These are phyloP conservation scores for Netelia melanura DNA, from an alignment of 2,888 invertebrate genomes.

Conservation along the genomic window DNA sequence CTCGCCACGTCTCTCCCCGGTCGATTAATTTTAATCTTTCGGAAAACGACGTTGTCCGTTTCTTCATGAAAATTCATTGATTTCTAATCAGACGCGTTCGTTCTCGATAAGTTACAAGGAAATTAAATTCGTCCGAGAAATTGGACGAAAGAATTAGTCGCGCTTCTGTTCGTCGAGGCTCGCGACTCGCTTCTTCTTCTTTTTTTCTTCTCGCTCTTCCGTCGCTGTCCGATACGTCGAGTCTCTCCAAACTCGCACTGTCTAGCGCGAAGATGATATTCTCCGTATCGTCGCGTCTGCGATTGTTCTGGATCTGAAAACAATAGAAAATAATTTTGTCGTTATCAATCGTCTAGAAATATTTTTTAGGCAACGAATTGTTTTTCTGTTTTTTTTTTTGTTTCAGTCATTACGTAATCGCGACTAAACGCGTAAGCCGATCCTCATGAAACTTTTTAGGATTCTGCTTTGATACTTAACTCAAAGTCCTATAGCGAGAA, in stretches of 20 bases:
- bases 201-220: constrained; percentile 65
- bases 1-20: constrained; percentile 9
- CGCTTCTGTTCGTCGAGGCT: not conserved
- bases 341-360: not conserved
- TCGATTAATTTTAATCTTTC: constrained; percentile 49
- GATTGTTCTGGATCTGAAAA: constrained; percentile 51
- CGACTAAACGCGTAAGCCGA: not conserved
- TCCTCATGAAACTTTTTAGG: not conserved
- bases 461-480: not conserved
- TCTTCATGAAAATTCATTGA: constrained; percentile 56
- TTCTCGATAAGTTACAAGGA: not conserved
- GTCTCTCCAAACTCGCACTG: constrained; percentile 7
- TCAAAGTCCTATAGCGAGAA: not conserved
- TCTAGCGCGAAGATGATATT: constrained; percentile 28
- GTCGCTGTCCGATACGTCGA: constrained; percentile 45
- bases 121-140: not conserved
- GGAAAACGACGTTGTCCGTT: constrained; percentile 34
- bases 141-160: constrained; percentile 1
- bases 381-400: not conserved
- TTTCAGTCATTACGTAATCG: not conserved
- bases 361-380: not conserved
- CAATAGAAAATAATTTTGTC: constrained; percentile 7
- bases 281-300: not conserved
- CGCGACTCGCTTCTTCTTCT: constrained; percentile 12
- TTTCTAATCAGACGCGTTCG: not conserved